Base-by-base conservation (phyloP, 2,888 invertebrate genomes). In the Xanthorhoe designata region DNA sequence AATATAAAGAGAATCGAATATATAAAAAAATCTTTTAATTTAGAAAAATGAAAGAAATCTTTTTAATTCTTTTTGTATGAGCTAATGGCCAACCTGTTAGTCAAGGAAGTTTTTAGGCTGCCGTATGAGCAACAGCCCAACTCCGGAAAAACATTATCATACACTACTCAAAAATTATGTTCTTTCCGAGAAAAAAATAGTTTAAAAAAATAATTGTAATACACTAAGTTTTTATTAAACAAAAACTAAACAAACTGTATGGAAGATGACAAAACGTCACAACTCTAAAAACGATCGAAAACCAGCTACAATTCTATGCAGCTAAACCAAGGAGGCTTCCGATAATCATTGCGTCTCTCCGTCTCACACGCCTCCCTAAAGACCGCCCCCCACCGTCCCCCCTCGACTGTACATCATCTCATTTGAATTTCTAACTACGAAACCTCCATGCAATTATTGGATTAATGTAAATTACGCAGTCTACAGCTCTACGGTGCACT, bases 391-490 rank as follows among this genome's bases (percentile, higher is more conserved):
- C 38, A 1, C 13, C 38, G 9, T 83, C 81, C 62, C 90, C 83
- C 80, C 83, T 83, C 81, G 87, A 86, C 94, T 94, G 95, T 95
- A 95, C 95, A 95, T 95, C 96, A 96, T 95, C 96, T 96, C 96
- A 96, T 96, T 96, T 96, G 96, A 96, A 96, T 96, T 96, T 96
- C 96, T 96, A 96, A 96, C 96, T 96, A 96, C 96, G 96, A 96
- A 96, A 96, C 96, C 96, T 96, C 96, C 96, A 96, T 96, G 96
- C 96, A 97, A 96, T 97, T 97, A 97, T 97, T 97, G 96, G 97
- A 96, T 96, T 96, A 96, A 97, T 97, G 96, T 96, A 96, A 96
- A 96, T 96, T 96, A 96, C 96, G 96, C 96, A 96, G 96, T 95
- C 95, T 95, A 95, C 95, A 89, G 92, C 89, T 85, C 88, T 80